Percentiles rank a stretch among this genome's conserved stretches.
Conservation (phyloP, 1,140 invertebrate species). For the Pogonomyrmex californicus region DNA sequence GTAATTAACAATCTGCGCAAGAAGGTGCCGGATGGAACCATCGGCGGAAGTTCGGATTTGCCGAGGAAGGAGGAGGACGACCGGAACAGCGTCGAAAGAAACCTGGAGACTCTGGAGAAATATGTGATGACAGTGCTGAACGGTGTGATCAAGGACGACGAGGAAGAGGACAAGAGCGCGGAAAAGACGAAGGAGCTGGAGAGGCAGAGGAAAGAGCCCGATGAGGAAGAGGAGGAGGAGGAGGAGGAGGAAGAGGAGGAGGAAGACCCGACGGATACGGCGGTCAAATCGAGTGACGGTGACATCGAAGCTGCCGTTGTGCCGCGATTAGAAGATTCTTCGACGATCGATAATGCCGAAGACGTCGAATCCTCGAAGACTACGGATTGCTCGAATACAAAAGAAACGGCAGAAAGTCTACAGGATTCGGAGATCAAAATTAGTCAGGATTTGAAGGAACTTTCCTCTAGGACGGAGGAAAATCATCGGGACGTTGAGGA, state of each 20-base stretch:
- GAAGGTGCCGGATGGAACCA: conserved; percentile 79
- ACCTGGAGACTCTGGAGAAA: conserved; percentile 83
- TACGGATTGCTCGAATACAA: background rate
- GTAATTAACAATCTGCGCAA: conserved; percentile 85
- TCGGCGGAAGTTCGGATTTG: conserved; percentile 57
- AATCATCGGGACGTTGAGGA: background rate
- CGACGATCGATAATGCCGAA: conserved; percentile 9
- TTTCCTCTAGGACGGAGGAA: background rate
- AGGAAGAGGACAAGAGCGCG: conserved; percentile 69
- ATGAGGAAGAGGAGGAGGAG: conserved; percentile 70
- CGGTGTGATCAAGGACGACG: conserved; percentile 83
- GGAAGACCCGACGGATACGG: conserved; percentile 49
- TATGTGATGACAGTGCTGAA: conserved; percentile 86
- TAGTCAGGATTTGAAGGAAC: background rate
- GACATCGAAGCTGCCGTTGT: conserved; percentile 76
- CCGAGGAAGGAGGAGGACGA: conserved; percentile 74
- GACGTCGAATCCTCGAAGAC: background rate
- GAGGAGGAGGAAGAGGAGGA: conserved; percentile 45
- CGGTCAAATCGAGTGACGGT: conserved; percentile 73
- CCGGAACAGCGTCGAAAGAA: conserved; percentile 80
- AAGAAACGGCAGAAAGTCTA: background rate
- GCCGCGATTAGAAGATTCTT: conserved; percentile 53
- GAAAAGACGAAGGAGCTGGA: conserved; percentile 75
- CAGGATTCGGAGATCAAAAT: background rate
- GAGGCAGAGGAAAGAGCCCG: conserved; percentile 56